Evolutionary conservation across 2,888 invertebrate species (phyloP).

Genomic region (Colostygia pectinataria): DNA sequence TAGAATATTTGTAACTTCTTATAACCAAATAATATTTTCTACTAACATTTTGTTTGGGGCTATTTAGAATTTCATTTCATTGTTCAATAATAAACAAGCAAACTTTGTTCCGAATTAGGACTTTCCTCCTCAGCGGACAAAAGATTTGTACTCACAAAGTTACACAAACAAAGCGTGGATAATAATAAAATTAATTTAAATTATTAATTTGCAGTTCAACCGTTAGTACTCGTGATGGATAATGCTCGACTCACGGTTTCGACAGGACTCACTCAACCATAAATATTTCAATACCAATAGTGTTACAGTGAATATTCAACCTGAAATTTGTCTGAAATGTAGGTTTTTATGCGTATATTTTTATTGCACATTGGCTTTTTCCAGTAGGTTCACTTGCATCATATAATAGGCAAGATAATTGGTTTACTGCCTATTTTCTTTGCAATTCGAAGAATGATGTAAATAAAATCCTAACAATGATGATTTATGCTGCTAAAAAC

Average conservation of each 20-base stretch:
- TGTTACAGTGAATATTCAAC: background rate
- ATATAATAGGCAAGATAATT: too few relatives aligned
- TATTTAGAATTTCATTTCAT: constrained; percentile 34
- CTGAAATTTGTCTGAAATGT: background rate
- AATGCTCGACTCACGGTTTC: constrained; percentile 28
- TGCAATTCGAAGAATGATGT: too few relatives aligned
- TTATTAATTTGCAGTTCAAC: constrained; percentile 16
- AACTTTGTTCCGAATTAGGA: constrained; percentile 38
- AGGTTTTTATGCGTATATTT: background rate
- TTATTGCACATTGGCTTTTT: too few relatives aligned
- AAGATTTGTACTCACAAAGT: constrained; percentile 17
- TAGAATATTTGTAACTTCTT: constrained; percentile 10
- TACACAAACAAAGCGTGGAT: constrained; percentile 7
- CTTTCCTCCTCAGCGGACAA: constrained; percentile 21
- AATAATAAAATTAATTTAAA: constrained; percentile 18
- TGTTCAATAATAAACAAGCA: constrained; percentile 39
- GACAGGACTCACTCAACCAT: constrained; percentile 27
- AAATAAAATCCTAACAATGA: too few relatives aligned
- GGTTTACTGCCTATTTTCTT: too few relatives aligned
- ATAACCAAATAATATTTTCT: constrained; percentile 16
- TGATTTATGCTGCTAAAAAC: too few relatives aligned
- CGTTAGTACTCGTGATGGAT: constrained; percentile 8
- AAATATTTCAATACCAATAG: constrained; percentile 6
- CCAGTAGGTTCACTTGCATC: too few relatives aligned
- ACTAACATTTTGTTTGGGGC: constrained; percentile 20